phyloP scores from a whole-genome alignment of 35 echinoderm and acorn worm genomes.

The Eucidaris tribuloides region DNA sequence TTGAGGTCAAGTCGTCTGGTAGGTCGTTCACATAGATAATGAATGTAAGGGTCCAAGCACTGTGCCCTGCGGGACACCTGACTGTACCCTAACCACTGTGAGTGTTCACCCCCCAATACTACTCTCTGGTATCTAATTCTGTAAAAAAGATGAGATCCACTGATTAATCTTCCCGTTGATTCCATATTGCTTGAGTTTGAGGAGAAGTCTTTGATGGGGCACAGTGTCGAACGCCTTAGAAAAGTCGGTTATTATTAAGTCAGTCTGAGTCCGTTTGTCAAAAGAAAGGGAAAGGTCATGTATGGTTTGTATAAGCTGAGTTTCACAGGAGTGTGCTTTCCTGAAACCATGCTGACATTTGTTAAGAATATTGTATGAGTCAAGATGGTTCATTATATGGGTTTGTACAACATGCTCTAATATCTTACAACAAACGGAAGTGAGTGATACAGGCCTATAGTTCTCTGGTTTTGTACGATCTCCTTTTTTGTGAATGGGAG shows the following conservation, averaged over 20 bases:
- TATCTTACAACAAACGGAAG: constrained; percentile 18
- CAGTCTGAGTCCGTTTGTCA: background rate
- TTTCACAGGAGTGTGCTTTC: constrained; percentile 10
- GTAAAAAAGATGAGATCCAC: too few species aligned
- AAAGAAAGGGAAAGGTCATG: background rate
- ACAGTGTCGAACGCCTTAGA: background rate
- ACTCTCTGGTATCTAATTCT: too few species aligned
- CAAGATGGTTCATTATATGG: constrained; percentile 38
- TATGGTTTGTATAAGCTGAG: constrained; percentile 6
- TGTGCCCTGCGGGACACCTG: too few species aligned
- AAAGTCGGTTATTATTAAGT: background rate
- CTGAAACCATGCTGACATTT: constrained; percentile 37
- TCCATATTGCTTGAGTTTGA: too few species aligned
- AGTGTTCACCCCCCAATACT: too few species aligned
- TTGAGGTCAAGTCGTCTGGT: too few species aligned
- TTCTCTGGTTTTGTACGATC: constrained; percentile 8
- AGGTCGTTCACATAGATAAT: too few species aligned
- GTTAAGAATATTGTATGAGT: constrained; percentile 1
- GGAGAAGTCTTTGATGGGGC: too few species aligned
- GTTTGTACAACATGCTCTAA: constrained; percentile 30
- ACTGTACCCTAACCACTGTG: too few species aligned
- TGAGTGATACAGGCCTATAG: constrained; percentile 40
- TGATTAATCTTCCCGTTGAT: too few species aligned
- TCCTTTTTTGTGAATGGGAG: constrained; percentile 28
- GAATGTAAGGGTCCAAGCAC: too few species aligned